Evolutionary conservation across 2,113 vertebrate genomes (phyloP), one percentile per base, ranked within the genome.

Genomic region (Polypterus bichir): DNA sequence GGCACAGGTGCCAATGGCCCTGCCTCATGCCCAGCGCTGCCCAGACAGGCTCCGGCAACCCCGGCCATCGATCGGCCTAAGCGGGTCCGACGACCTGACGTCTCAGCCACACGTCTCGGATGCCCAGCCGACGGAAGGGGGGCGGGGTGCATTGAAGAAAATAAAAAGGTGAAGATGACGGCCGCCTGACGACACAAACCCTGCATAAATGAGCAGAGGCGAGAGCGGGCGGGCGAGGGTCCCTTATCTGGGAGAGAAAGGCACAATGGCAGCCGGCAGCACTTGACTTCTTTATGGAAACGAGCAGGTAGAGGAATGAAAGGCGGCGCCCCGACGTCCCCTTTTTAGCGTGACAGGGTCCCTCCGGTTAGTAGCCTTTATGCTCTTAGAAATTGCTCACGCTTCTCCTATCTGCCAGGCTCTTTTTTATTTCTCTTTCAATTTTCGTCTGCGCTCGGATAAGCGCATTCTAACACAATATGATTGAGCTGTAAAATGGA

Each of bases 401-500:
- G 83, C 89, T 86, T 89, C 75, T 74, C 80, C 88, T 92, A 91
- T 91, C 89, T 92, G 81, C 69, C 79, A 76, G 81, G 77, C 84
- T 87, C 86, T 86, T 84, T 86, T 89, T 91, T 90, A 89, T 89
- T 91, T 91, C 88, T 89, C 91, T 95, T 97, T 97, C 92, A 95
- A 92, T 97, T 86, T 94, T 82, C 80, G 78, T 88, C 87, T 75
- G 86, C 83, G 89, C 88, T 86, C 74, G 93, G 91, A 97, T 97
- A 97, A 97, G 93, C 91, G 76, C 81, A 73, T 86, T 86, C 87
- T 91, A 92, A 93, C 85, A 89, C 90, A 88, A 88, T 90, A 91
- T 94, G 94, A 98, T 97, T 94, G 93, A 98, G 95, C 88, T 94
- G 92, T 97, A 93, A 94, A 94, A 91, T 83, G 88, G 88, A 89